Base-by-base conservation (phyloP, 2,888 invertebrate genomes). In the Cinara cedri region DNA sequence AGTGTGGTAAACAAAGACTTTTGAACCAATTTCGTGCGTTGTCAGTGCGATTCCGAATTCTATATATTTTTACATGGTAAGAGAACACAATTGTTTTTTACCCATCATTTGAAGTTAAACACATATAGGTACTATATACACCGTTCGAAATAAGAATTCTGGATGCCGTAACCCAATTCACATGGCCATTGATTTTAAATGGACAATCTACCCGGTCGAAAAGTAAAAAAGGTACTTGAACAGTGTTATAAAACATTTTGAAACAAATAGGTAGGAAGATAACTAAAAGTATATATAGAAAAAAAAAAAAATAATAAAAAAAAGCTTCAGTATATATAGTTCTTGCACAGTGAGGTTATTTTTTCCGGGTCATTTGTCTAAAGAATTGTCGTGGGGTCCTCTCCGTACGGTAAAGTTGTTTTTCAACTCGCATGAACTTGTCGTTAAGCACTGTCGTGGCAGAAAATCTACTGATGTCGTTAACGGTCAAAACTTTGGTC, bases 331-430 rank as follows among this genome's bases (percentile, higher is more conserved):
- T 26, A 14, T 70, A 44, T 54, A 11, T 51, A 63, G 6, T 34
- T 11, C n/a, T 75, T 54, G 24, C 42, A 34, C 24, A 34, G 34
- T 34, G 44, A 16, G 65, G 65, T 78, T 62, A 14, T 70, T 70
- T 76, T 78, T 78, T 78, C 78, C 78, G 60, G 70, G 60, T 78
- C 78, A 78, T 78, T 78, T 78, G 68, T 78, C 78, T 51, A 34
- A n/a, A 46, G 34, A 62, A 70, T 24, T 34, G 24, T 57, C 19
- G 24, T 1, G 21, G 51, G 42, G 51, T 55, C n/a, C 26, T 54
- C 21, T n/a, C 14, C 44, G 24, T 24, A 44, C 51, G 44, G 60
- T 16, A n/a, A 70, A 70, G 34, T 78, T 60, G 49, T 78, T 78
- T 78, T 70, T 42, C 46, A 70, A 76, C 78, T 70, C 62, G n/a